Evolutionary conservation across 64 coral and sea anemone genomes (phyloP), one percentile per base, ranked within the genome.

Genomic region (Pachyseris speciosa): DNA sequence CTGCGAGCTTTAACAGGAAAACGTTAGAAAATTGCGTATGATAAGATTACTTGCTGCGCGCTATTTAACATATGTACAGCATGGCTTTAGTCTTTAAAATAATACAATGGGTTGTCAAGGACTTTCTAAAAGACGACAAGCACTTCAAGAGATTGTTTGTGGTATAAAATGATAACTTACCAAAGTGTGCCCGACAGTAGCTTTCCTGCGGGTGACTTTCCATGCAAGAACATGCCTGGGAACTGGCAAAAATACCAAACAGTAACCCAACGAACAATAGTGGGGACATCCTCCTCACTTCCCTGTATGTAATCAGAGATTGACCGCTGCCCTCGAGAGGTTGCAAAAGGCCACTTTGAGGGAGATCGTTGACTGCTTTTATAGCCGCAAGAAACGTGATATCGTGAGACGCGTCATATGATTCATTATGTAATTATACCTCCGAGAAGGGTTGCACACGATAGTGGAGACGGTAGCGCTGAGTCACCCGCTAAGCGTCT

Each of bases 121-220:
- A 5, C 44, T 11, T n/a, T n/a, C n/a, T n/a, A n/a, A 47, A 47
- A 47, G 44, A 49, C 45, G 15, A 15, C 7, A 49, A 9, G 45
- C 7, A 49, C 45, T 49, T 15, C 45, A 49, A 49, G n/a, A 2
- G 8, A 10, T 49, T 7, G 15, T 49, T 49, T 15, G 8, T 49
- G 45, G 15, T 15, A 49, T 3, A 49, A 49, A 15, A 49, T 38
- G 34, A 30, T 63, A 22, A 75, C 89, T 61, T 74, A 92, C 89
- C 89, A 66, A 92, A 92, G 8, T 92, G 78, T 19, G 89, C 89
- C 10, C 34, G 7, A 67, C 89, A 92, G 32, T 74, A 92, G 20
- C 31, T 50, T 64, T 84, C 89, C 32, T 92, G 89, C 9, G 89
- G 89, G 65, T 92, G 79, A n/a, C 47, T 27, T 25, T 51, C 26